A percentile compares a stretch with the other conserved stretches of the same genome.
Conservation (phyloP, 2,888 invertebrate genomes). For the Didymodactylos carnosus region DNA sequence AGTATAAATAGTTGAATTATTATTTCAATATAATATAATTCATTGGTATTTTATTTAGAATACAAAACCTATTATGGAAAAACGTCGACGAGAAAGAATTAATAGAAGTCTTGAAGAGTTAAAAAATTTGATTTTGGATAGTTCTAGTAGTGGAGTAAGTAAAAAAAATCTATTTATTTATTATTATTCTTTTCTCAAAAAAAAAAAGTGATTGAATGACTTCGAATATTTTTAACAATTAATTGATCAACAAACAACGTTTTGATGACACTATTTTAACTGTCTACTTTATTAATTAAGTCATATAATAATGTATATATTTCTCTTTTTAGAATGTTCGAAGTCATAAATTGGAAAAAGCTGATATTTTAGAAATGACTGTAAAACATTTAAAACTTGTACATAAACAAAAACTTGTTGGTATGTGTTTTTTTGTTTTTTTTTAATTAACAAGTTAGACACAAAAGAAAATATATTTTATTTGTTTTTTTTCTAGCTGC, state of each 20-base stretch:
- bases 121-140: constrained; percentile 9
- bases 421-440: not conserved
- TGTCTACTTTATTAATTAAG: too few relatives aligned
- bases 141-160: constrained; percentile 5
- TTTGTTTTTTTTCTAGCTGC: not conserved
- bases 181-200: too few relatives aligned
- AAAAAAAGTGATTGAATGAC: too few relatives aligned
- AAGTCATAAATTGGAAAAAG: constrained; percentile 14
- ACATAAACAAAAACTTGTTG: constrained; percentile 10
- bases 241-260: too few relatives aligned
- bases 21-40: not conserved
- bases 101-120: constrained; percentile 12
- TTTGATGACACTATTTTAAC: too few relatives aligned
- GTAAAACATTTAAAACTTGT: constrained; percentile 11
- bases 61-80: constrained; percentile 12
- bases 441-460: too few relatives aligned
- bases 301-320: too few relatives aligned
- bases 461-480: not conserved
- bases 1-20: not conserved
- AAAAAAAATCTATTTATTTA: too few relatives aligned
- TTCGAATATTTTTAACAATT: too few relatives aligned
- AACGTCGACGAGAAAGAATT: constrained; percentile 12
- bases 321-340: not conserved
- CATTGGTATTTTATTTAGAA: not conserved
- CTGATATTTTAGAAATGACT: constrained; percentile 14